Evolutionary conservation across 2,888 invertebrate species (phyloP).

Genomic region (Ypsolopha sequella): DNA sequence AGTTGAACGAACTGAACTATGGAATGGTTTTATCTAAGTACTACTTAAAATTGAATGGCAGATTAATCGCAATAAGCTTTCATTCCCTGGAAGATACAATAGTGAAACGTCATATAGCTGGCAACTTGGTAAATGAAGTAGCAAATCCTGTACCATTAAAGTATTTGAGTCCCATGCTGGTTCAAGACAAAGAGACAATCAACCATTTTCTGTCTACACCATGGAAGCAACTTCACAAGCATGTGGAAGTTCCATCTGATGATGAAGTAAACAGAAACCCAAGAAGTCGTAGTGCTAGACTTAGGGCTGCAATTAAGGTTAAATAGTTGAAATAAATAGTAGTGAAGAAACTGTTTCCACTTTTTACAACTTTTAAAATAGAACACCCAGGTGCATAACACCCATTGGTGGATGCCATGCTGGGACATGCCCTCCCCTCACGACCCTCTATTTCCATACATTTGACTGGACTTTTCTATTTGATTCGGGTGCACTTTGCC

Average conservation of each 20-base stretch:
- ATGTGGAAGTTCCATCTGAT: constrained; percentile 79
- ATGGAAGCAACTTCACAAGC: constrained; percentile 86
- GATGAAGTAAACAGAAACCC: constrained; percentile 86
- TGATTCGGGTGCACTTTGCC: too few species aligned
- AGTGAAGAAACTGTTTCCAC: constrained; percentile 8
- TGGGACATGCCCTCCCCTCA: too few species aligned
- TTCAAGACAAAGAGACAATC: constrained; percentile 72
- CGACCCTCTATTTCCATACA: too few species aligned
- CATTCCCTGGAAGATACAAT: constrained; percentile 96
- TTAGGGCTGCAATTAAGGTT: constrained; percentile 85
- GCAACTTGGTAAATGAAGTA: constrained; percentile 79
- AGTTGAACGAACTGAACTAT: constrained; percentile 94
- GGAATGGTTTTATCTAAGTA: constrained; percentile 83
- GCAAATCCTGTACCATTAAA: constrained; percentile 80
- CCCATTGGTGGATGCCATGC: too few species aligned
- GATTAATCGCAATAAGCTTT: constrained; percentile 87
- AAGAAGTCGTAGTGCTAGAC: constrained; percentile 88
- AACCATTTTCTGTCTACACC: constrained; percentile 72
- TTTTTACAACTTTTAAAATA: too few species aligned
- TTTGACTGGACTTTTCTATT: too few species aligned
- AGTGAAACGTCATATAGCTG: constrained; percentile 89
- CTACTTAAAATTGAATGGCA: constrained; percentile 83
- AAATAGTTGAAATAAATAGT: constrained; percentile 55
- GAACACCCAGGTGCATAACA: too few species aligned
- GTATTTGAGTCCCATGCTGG: constrained; percentile 74